phyloP scores from a whole-genome alignment of 2,797 vertebrate genomes.

The Staurois parvus region DNA sequence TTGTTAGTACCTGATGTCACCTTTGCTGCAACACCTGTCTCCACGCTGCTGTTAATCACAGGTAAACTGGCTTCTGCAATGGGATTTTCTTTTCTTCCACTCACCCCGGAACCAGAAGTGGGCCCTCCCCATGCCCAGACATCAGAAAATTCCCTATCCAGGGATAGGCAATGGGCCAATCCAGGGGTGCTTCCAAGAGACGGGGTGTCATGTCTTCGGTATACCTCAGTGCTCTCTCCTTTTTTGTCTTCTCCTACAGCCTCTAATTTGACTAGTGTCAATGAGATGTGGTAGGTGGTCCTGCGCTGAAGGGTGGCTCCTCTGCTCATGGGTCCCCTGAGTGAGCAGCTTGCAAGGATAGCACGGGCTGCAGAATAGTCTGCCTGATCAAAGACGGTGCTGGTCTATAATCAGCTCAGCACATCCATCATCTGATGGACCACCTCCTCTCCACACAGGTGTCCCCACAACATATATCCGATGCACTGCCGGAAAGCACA shows the following conservation, averaged over 20 bases:
- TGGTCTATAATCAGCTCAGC: slow-evolving; percentile 45
- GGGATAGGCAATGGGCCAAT: slow-evolving; percentile 58
- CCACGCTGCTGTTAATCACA: not conserved
- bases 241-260: slow-evolving; percentile 79
- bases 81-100: slow-evolving; percentile 27
- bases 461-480: slow-evolving; percentile 43
- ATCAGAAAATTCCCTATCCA: slow-evolving; percentile 56
- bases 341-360: slow-evolving; percentile 69
- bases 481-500: slow-evolving; percentile 32
- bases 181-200: slow-evolving; percentile 55
- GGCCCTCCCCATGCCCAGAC: slow-evolving; percentile 55
- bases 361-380: slow-evolving; percentile 64
- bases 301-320: slow-evolving; percentile 88
- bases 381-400: slow-evolving; percentile 43
- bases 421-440: slow-evolving; percentile 37
- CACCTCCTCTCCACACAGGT: slow-evolving; percentile 44
- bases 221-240: slow-evolving; percentile 72
- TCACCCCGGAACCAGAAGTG: slow-evolving; percentile 49
- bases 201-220: slow-evolving; percentile 63
- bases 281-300: slow-evolving; percentile 96
- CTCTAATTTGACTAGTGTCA: slow-evolving; percentile 96
- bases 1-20: slow-evolving; percentile 3
- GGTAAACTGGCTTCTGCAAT: slow-evolving; percentile 20
- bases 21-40: slow-evolving; percentile 4
- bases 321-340: slow-evolving; percentile 89